Base-by-base conservation (phyloP, 2,113 vertebrate genomes). In the Oriolus oriolus region DNA sequence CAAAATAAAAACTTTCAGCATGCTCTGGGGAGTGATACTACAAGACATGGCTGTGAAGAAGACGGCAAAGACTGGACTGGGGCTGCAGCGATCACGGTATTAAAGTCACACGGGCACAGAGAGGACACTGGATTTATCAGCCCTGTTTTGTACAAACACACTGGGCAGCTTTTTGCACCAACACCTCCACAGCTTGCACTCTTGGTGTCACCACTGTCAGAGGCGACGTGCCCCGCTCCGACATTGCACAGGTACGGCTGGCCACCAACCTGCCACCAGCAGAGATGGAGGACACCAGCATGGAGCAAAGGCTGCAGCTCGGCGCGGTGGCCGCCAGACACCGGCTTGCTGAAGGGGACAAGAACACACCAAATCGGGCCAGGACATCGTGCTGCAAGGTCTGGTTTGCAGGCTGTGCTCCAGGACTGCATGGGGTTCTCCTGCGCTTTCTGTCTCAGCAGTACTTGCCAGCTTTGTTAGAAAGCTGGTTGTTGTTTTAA, bases 401-500 rank as follows among this genome's bases (percentile, higher is more conserved):
- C 84, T 75, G 59, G 31, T 68, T 87, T 68, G 39, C 79, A 77
- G 41, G 42, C 91, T 77, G 41, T 14, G 53, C 75, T 85, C 74
- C 74, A 9, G 7, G 39, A 45, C 17, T 9, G 13, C 53, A 68
- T 4, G 33, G 2, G 0, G 66, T 13, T 74, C 79, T 85, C 66
- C 57, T 14, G 54, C 0, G 0, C 30, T 84, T 69, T 86, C 73
- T 86, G 54, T 49, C 86, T 90, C 74, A 68, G 89, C 80, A 52
- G 69, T 33, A 77, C 77, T 88, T 77, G 68, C 79, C 95, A 92
- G 92, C 68, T 95, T 85, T 90, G 77, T 90, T 94, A 90, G 92
- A 92, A 88, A 95, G 84, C 68, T 49, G 54, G 59, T 90, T 89
- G 96, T 92, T 95, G 86, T 88, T 95, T 92, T 91, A 92, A 92